A percentile compares a stretch with the other conserved stretches of the same genome.
Conservation (phyloP, 1,140 invertebrate genomes). For the Drosophila nigrodunni region DNA sequence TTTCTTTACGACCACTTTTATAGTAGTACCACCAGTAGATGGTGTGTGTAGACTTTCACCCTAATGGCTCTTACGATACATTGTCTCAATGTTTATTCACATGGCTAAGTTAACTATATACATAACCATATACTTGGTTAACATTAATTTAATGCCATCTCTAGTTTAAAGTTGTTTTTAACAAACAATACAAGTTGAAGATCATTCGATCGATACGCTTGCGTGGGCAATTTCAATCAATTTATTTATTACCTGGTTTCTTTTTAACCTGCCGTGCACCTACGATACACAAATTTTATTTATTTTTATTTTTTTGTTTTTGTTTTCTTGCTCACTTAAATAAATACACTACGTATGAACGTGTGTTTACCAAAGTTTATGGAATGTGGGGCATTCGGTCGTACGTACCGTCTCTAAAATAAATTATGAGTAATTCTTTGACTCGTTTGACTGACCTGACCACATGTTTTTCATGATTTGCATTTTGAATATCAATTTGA, state of each 20-base stretch:
- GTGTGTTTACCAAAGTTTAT: too few species aligned
- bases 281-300: conserved; percentile 10
- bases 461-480: too few species aligned
- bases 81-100: not conserved
- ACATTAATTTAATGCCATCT: not conserved
- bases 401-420: too few species aligned
- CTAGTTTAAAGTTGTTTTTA: too few species aligned
- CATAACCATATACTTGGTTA: not conserved
- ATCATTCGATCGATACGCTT: conserved; percentile 1
- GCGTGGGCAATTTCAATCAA: conserved; percentile 23
- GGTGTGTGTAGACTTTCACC: not conserved
- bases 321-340: too few species aligned
- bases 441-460: too few species aligned
- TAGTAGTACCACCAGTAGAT: not conserved
- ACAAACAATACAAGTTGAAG: conserved; percentile 1
- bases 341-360: too few species aligned
- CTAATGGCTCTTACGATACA: not conserved
- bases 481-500: too few species aligned
- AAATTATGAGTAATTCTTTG: too few species aligned
- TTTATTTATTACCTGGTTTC: conserved; percentile 19
- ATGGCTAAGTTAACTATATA: not conserved
- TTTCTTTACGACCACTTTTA: too few species aligned
- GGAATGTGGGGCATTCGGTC: too few species aligned
- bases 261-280: conserved; percentile 5
- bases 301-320: too few species aligned